Percentiles rank a stretch among this genome's conserved stretches.
Conservation (phyloP, 2,113 vertebrate genomes). For the Ahaetulla prasina region DNA sequence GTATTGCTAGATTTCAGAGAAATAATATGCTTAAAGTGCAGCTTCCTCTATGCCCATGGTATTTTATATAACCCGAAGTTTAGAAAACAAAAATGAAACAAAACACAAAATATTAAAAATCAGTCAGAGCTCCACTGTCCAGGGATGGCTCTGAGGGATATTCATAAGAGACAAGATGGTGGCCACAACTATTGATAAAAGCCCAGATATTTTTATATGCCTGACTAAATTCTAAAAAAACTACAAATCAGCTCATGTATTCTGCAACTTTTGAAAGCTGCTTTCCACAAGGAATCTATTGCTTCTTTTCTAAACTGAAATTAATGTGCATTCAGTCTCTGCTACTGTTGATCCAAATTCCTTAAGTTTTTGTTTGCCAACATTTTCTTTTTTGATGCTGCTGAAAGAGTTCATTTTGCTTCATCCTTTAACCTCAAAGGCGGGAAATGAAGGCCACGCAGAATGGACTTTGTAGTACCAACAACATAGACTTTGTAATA, state of each 20-base stretch:
- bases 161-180: not conserved
- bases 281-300: too few relatives aligned
- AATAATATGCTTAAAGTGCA: not conserved
- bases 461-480: too few relatives aligned
- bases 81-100: not conserved
- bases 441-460: too few relatives aligned
- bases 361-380: too few relatives aligned
- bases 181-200: not conserved
- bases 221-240: not conserved
- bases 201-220: not conserved
- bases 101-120: not conserved
- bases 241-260: not conserved
- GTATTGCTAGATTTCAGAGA: not conserved
- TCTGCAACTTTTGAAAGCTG: too few relatives aligned
- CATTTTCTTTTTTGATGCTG: too few relatives aligned
- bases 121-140: not conserved
- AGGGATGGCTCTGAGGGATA: not conserved
- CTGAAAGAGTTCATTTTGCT: too few relatives aligned
- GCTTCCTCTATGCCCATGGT: not conserved
- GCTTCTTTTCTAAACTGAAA: too few relatives aligned
- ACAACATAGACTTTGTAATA: too few relatives aligned
- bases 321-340: too few relatives aligned
- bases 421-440: too few relatives aligned
- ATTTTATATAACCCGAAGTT: not conserved
- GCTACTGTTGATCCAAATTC: too few relatives aligned